These are phyloP conservation scores for Chaunax sp. DNA, from an alignment of 2,797 vertebrate species.

Conservation along the genomic window DNA sequence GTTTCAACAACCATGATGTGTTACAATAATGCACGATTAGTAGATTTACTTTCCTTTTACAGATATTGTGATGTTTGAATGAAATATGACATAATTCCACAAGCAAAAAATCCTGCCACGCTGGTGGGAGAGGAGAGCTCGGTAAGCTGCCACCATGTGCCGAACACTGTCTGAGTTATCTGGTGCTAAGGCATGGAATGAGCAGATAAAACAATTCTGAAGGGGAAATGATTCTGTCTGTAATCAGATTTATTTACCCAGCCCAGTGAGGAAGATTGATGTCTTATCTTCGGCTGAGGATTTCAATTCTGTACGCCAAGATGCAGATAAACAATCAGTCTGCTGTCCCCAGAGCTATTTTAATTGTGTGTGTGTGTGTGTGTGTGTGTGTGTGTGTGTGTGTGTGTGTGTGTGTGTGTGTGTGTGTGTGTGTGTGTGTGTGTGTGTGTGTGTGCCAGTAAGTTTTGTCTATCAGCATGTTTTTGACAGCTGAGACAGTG, in stretches of 20 bases:
- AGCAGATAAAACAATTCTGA: slow-evolving; percentile 87
- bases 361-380: slow-evolving; percentile 73
- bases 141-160: slow-evolving; percentile 64
- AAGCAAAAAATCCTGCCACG: slow-evolving; percentile 26
- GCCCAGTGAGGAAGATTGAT: slow-evolving; percentile 85
- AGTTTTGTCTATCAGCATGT: slow-evolving; percentile 57
- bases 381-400: slow-evolving; percentile 40
- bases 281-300: slow-evolving; percentile 83
- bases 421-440: not conserved
- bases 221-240: slow-evolving; percentile 84
- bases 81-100: slow-evolving; percentile 45
- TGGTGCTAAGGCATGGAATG: slow-evolving; percentile 74
- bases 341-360: slow-evolving; percentile 74
- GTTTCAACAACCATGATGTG: too few species aligned
- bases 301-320: slow-evolving; percentile 81
- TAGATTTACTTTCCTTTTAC: slow-evolving; percentile 12
- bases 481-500: slow-evolving; percentile 60
- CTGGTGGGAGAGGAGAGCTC: slow-evolving; percentile 39
- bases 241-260: slow-evolving; percentile 88
- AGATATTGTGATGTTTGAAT: slow-evolving; percentile 37
- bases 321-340: slow-evolving; percentile 83
- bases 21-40: not conserved
- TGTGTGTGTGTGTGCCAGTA: slow-evolving; percentile 24
- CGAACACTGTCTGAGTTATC: slow-evolving; percentile 74
- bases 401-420: slow-evolving; percentile 32